Evolutionary conservation across 2,888 invertebrate species (phyloP), one percentile per base, ranked within the genome.

Genomic region (Timema cristinae): DNA sequence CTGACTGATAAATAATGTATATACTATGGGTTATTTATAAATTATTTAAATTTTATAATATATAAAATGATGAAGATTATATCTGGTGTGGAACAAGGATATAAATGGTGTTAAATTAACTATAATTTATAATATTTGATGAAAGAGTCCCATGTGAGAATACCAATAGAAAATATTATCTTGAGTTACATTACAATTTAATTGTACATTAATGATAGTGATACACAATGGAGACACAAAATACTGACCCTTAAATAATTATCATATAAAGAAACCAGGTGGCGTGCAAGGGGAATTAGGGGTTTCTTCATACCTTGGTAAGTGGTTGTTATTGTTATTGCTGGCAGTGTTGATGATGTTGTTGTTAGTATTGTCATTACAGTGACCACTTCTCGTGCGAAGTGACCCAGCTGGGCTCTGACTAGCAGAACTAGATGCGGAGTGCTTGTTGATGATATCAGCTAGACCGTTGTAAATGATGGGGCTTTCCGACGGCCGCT

Each of bases 281-380:
- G 74, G 75, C 49, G 68, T 66, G n/a, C 68, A 67, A 47, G 70
- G 63, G 59, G 68, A 61, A 49, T 67, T 59, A 47, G 70, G 71
- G 50, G 59, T 52, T n/a, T 76, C 75, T 71, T 74, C 73, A 72
- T 76, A 76, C 76, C 76, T 76, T 74, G 76, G 76, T 59, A 75
- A 63, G 71, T 75, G 72, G 59, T 74, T 74, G 73, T 71, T 75
- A 72, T 77, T 79, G 61, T 71, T 75, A 68, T 74, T 77, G 69
- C 77, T 78, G 73, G 71, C 75, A 70, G 76, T 74, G 56, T 52
- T 68, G 66, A 47, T 69, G 54, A 70, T 72, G 67, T 70, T 72
- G 69, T 72, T 70, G 59, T 63, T 51, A 32, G 32, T 32, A 32
- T 32, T 32, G 32, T 32, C 32, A 32, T 32, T 32, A 32, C 32